A percentile compares a stretch with the other conserved stretches of the same genome.
Conservation (phyloP, 2,888 invertebrate species). For the Apocheima hispidaria region DNA sequence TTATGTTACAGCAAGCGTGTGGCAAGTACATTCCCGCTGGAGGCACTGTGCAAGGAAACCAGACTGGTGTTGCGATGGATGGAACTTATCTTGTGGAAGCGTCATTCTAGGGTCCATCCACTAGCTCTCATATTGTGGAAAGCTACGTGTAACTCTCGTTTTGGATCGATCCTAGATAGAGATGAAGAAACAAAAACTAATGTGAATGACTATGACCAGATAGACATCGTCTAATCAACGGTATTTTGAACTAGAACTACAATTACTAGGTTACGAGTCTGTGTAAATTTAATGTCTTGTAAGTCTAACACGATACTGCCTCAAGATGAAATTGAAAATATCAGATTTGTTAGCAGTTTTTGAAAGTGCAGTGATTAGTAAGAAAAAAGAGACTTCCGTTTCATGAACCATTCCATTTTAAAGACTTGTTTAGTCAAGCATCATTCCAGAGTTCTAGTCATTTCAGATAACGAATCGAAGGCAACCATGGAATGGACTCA, state of each 20-base stretch:
- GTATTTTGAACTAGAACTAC: slow-evolving; percentile 55
- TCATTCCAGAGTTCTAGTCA: slow-evolving; percentile 44
- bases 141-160: slow-evolving; percentile 67
- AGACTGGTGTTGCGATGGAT: slow-evolving; percentile 93
- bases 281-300: slow-evolving; percentile 67
- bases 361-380: slow-evolving; percentile 39
- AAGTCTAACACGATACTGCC: slow-evolving; percentile 82
- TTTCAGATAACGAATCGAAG: slow-evolving; percentile 26
- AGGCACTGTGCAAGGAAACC: slow-evolving; percentile 92
- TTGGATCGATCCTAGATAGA: slow-evolving; percentile 36
- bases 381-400: slow-evolving; percentile 29
- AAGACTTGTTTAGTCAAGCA: slow-evolving; percentile 35
- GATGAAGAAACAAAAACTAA: slow-evolving; percentile 42
- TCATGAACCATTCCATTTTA: slow-evolving; percentile 37
- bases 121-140: slow-evolving; percentile 70
- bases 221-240: slow-evolving; percentile 38
- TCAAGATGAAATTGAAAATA: slow-evolving; percentile 67
- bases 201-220: slow-evolving; percentile 42
- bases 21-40: slow-evolving; percentile 95
- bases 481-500: slow-evolving; percentile 33
- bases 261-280: slow-evolving; percentile 77
- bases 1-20: slow-evolving; percentile 90
- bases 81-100: slow-evolving; percentile 94
- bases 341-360: slow-evolving; percentile 65
- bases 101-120: slow-evolving; percentile 88